Evolutionary conservation across 2,113 vertebrate genomes (phyloP).

Genomic region (Apaloderma vittatum): DNA sequence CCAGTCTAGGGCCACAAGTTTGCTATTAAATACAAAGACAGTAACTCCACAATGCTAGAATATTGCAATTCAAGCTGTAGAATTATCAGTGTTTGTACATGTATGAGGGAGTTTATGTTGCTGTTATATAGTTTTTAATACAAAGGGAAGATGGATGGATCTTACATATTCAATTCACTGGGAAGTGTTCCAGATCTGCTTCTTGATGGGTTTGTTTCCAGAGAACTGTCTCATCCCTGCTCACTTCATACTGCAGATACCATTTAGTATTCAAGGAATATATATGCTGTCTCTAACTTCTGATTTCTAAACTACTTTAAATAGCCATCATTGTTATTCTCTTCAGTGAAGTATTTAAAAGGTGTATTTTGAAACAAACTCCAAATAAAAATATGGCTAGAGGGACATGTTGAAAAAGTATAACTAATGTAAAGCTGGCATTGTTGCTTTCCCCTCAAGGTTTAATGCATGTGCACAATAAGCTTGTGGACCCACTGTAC

Average conservation of each 20-base stretch:
- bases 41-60: not conserved
- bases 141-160: not conserved
- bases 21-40: not conserved
- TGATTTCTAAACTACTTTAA: not conserved
- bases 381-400: conserved; percentile 25
- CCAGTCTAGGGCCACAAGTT: not conserved
- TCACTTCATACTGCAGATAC: not conserved
- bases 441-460: conserved; percentile 79
- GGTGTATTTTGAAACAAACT: not conserved
- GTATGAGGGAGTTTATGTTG: not conserved
- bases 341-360: not conserved
- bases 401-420: not conserved
- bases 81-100: not conserved
- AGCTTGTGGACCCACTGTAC: conserved; percentile 88
- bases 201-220: not conserved
- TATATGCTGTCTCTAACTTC: not conserved
- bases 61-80: not conserved
- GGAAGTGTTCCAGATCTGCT: not conserved
- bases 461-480: conserved; percentile 89
- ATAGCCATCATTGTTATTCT: not conserved
- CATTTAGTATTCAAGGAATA: not conserved
- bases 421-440: conserved; percentile 70
- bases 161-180: not conserved
- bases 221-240: not conserved
- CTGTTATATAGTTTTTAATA: not conserved